Evolutionary conservation across 2,888 invertebrate species (phyloP).

Genomic region (Kuschelorhynchus macadamiae): DNA sequence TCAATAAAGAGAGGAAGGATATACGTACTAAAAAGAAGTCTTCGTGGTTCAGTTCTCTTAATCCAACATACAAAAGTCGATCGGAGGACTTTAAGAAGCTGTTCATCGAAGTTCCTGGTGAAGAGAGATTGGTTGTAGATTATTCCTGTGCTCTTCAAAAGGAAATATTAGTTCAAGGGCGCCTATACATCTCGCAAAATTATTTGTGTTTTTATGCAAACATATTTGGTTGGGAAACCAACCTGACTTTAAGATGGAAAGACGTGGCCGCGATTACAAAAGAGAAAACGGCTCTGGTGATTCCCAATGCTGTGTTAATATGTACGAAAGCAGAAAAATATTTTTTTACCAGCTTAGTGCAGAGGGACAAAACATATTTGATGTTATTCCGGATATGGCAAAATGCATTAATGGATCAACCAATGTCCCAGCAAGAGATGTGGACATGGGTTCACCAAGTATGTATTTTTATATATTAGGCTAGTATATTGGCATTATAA

Average conservation of each 20-base stretch:
- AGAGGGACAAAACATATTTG: slow-evolving; percentile 91
- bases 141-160: slow-evolving; percentile 97
- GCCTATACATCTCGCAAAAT: slow-evolving; percentile 95
- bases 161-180: slow-evolving; percentile 95
- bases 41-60: slow-evolving; percentile 88
- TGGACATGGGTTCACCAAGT: slow-evolving; percentile 82
- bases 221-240: slow-evolving; percentile 97
- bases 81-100: slow-evolving; percentile 93
- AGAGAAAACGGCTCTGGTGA: slow-evolving; percentile 93
- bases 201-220: slow-evolving; percentile 98
- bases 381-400: slow-evolving; percentile 98
- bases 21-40: slow-evolving; percentile 81
- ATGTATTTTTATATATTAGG: not conserved
- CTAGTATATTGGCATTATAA: too few species aligned
- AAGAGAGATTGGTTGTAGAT: slow-evolving; percentile 94
- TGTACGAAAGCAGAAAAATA: slow-evolving; percentile 86
- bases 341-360: slow-evolving; percentile 95
- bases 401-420: slow-evolving; percentile 93
- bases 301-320: slow-evolving; percentile 96
- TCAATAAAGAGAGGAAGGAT: slow-evolving; percentile 62
- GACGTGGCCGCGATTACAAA: slow-evolving; percentile 95
- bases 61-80: slow-evolving; percentile 94
- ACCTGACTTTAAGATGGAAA: slow-evolving; percentile 86
- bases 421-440: slow-evolving; percentile 84
- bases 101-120: slow-evolving; percentile 92